Base-by-base conservation (phyloP, 2,888 invertebrate genomes). In the Bugula neritina region DNA sequence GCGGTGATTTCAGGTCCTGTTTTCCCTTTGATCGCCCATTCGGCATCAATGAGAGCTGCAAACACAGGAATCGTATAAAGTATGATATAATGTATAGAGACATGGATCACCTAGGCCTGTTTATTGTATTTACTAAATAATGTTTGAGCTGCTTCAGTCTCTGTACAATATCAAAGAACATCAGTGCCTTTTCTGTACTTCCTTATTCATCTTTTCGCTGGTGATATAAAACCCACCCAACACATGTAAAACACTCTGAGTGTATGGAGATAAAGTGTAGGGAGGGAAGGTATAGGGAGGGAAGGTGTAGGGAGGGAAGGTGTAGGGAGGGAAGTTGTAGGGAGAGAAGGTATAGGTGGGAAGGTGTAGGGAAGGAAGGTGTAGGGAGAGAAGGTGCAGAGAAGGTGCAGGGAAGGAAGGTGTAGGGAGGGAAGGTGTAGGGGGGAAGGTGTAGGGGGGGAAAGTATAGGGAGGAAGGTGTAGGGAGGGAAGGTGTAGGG, bases 11-110 rank as follows among this genome's bases (percentile, higher is more conserved):
- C 63, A 63, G 43, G 43, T 5, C 43, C 43, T 10, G 63, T 63
- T 27, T 63, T 63, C 1, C 63, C 63, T 31, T n/a, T 63, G 13
- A 63, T 27, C 27, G 63, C 63, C 63, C 63, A 63, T 31, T 63
- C 63, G 10, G 63, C 17, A 31, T 63, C 63, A 3, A 63, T 17
- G 3, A 63, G 31, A 31, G 27, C 63, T 63, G 34, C 63, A 63
- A 63, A 43, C 17, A 17, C 5, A 43, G 43, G 43, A 43, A 43
- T 5, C 17, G 10, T 17, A 43, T 43, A 43, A 10, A 17, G 43
- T 43, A 43, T 10, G 17, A 5, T 43, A 43, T 17, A 43, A 17
- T 10, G 43, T 43, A 43, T 17, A 43, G 43, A 10, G 43, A 10
- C 5, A 17, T 43, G 17, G 5, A 17, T 43, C 5, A 43, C 43